Evolutionary conservation across 2,113 vertebrate genomes (phyloP).

Genomic region (Anoura caudifer): DNA sequence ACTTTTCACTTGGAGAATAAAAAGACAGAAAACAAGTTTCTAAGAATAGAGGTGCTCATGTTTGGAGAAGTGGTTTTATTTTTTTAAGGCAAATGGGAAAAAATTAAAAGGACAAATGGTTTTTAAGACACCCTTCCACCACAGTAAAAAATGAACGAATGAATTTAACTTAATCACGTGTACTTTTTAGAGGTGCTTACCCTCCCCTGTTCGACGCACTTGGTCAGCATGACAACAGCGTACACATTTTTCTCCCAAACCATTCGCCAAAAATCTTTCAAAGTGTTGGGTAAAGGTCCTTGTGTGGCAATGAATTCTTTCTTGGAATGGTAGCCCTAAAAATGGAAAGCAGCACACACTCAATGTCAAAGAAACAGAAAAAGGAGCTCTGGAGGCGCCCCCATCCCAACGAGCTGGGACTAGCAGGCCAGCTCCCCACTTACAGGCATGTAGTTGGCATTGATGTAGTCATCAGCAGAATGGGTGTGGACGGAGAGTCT

Average conservation of each 20-base stretch:
- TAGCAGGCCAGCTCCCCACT: slow-evolving; percentile 45
- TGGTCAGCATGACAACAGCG: slow-evolving; percentile 95
- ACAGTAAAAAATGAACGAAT: neutral
- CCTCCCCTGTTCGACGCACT: slow-evolving; percentile 93
- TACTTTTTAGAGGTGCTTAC: slow-evolving; percentile 79
- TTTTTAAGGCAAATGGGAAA: neutral
- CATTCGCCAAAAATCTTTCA: slow-evolving; percentile 97
- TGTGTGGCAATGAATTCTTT: slow-evolving; percentile 96
- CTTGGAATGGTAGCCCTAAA: slow-evolving; percentile 91
- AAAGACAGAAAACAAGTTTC: slow-evolving; percentile 10
- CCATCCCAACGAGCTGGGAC: fast-evolving
- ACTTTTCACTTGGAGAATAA: neutral
- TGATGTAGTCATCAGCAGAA: slow-evolving; percentile 92
- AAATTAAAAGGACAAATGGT: neutral
- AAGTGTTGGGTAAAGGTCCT: slow-evolving; percentile 91
- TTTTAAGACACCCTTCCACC: slow-evolving; percentile 72
- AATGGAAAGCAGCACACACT: neutral
- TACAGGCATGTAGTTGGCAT: slow-evolving; percentile 97
- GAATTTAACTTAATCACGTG: neutral
- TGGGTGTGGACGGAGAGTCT: slow-evolving; percentile 88
- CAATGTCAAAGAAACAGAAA: neutral
- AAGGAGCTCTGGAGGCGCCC: neutral
- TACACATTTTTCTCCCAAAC: slow-evolving; percentile 94
- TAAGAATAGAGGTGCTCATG: neutral
- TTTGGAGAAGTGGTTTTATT: neutral